Percentiles rank a stretch among this genome's conserved stretches.
Conservation (phyloP, 1,140 invertebrate species). For the Ceratina japonica region DNA sequence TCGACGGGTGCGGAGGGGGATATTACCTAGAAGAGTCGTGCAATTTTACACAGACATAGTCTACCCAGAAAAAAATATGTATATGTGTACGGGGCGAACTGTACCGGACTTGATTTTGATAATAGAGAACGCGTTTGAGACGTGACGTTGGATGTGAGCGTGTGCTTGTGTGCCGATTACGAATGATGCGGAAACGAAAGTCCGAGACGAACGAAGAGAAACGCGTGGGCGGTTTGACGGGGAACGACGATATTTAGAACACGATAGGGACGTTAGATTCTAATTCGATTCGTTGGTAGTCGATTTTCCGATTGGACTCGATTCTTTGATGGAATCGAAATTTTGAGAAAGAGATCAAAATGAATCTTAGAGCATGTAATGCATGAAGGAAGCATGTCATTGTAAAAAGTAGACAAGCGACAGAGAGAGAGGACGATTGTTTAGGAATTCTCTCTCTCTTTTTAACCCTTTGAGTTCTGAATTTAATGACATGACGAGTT, state of each 20-base stretch:
- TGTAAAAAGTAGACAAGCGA: too few relatives aligned
- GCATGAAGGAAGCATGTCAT: too few relatives aligned
- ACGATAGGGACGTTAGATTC: too few relatives aligned
- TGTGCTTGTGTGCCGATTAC: neutral
- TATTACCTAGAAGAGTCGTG: neutral
- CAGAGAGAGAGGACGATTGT: too few relatives aligned
- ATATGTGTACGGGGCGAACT: neutral
- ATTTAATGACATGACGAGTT: too few relatives aligned
- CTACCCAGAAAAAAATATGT: neutral
- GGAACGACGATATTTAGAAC: neutral
- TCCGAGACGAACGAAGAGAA: neutral
- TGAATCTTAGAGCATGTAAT: too few relatives aligned
- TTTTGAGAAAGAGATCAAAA: too few relatives aligned
- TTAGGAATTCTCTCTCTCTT: too few relatives aligned
- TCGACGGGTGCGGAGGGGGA: neutral
- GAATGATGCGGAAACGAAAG: conserved; percentile 1
- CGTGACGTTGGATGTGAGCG: neutral
- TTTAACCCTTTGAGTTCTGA: too few relatives aligned
- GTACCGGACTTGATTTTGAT: conserved; percentile 5
- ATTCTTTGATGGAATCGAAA: too few relatives aligned
- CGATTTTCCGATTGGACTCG: too few relatives aligned
- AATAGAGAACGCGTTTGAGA: neutral
- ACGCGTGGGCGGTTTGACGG: neutral
- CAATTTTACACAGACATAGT: conserved; percentile 1
- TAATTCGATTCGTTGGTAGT: too few relatives aligned